Evolutionary conservation across 2,797 vertebrate genomes (phyloP).

Genomic region (Zonotrichia albicollis): DNA sequence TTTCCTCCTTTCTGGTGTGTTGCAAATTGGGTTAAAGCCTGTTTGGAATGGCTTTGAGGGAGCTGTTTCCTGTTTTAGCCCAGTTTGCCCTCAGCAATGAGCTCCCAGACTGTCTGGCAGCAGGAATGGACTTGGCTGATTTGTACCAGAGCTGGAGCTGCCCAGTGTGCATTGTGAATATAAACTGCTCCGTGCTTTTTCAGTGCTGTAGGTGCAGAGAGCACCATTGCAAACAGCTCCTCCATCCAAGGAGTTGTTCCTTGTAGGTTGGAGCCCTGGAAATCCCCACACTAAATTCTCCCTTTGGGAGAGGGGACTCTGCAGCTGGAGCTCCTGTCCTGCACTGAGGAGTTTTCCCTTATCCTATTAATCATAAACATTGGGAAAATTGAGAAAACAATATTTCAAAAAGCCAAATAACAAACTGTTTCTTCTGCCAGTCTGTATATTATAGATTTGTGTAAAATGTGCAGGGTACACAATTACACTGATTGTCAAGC

Average conservation of each 20-base stretch:
- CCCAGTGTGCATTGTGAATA: background rate
- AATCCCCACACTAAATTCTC: background rate
- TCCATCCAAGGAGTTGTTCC: background rate
- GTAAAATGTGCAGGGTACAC: background rate
- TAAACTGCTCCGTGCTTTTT: background rate
- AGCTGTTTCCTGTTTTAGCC: background rate
- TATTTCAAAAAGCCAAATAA: background rate
- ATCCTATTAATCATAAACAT: background rate
- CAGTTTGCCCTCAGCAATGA: background rate
- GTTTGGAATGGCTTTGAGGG: background rate
- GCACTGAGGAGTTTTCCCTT: background rate
- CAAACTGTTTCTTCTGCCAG: background rate
- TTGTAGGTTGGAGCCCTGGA: background rate
- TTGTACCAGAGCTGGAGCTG: background rate
- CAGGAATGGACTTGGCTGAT: background rate
- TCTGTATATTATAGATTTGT: background rate
- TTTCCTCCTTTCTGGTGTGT: background rate
- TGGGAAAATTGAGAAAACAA: background rate
- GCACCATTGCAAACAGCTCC: background rate
- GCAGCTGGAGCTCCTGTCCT: background rate
- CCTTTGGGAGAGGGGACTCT: background rate
- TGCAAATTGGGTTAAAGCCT: background rate
- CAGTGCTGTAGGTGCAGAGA: background rate
- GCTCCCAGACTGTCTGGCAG: background rate
- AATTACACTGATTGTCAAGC: background rate